A percentile compares a stretch with the other conserved stretches of the same genome.
These are phyloP conservation scores for Phymanthus crucifer DNA, from an alignment of 92 coral and sea anemone species.

Conservation along the genomic window DNA sequence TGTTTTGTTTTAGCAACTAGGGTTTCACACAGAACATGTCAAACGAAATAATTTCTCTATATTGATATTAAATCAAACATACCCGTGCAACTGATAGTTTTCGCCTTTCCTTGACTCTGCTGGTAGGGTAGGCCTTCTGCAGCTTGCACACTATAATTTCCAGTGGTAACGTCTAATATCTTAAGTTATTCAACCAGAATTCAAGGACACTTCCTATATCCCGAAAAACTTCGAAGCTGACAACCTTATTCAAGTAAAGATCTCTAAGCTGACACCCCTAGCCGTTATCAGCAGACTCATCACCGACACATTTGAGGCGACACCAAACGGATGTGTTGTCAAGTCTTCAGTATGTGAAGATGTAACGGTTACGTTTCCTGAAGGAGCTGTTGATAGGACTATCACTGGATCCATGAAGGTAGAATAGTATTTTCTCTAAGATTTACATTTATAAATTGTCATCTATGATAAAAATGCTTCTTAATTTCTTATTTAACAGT, in stretches of 20 bases:
- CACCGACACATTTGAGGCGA: neutral
- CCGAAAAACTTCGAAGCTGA: neutral
- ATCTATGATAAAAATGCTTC: too few species aligned
- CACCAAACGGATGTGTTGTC: conserved; percentile 4
- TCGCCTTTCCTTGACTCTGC: too few species aligned
- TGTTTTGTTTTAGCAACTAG: neutral
- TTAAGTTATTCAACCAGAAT: neutral
- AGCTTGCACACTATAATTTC: too few species aligned
- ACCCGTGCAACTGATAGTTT: too few species aligned
- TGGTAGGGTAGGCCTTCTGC: too few species aligned
- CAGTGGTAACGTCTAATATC: too few species aligned
- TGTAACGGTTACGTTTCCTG: neutral
- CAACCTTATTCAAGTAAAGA: neutral
- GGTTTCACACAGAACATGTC: neutral
- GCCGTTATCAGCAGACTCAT: neutral
- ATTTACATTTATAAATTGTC: too few species aligned
- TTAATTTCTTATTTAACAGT: conserved; percentile 9
- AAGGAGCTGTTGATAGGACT: neutral
- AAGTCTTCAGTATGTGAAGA: neutral
- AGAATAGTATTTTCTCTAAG: neutral
- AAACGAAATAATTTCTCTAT: neutral
- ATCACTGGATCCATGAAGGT: neutral
- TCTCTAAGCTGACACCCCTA: neutral
- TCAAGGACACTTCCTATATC: neutral
- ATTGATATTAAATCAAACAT: too few species aligned